Evolutionary conservation across 2,113 vertebrate species (phyloP).

Genomic region (Nannobrachium achirus): DNA sequence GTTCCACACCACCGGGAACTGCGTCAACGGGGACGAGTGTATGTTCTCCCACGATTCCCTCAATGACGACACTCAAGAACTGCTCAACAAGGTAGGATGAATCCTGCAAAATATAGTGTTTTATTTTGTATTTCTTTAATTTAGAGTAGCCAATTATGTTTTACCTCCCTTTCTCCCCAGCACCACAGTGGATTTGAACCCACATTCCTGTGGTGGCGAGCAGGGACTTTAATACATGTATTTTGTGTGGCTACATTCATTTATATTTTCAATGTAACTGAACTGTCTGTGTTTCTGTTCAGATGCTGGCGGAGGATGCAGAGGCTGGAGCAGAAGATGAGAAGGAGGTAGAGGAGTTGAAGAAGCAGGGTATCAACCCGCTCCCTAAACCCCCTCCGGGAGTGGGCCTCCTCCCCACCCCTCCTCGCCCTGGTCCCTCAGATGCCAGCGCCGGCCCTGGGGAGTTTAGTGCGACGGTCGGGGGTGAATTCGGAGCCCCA

Average conservation of each 20-base stretch:
- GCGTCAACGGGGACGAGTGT: slow-evolving; percentile 93
- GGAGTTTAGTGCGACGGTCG: slow-evolving; percentile 63
- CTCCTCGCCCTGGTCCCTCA: slow-evolving; percentile 74
- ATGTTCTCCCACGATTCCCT: slow-evolving; percentile 95
- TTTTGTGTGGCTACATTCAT: neutral
- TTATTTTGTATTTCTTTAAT: no score
- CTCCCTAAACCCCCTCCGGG: slow-evolving; percentile 87
- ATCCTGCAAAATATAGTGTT: no score
- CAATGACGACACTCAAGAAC: slow-evolving; percentile 90
- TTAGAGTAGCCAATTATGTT: neutral
- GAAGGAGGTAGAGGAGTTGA: slow-evolving; percentile 96
- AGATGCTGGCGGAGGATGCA: slow-evolving; percentile 94
- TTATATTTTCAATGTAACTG: neutral
- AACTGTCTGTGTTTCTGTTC: neutral
- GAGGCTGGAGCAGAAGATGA: slow-evolving; percentile 95
- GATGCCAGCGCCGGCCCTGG: slow-evolving; percentile 71
- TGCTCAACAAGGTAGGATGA: slow-evolving; percentile 88
- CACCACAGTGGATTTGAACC: neutral
- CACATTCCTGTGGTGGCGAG: neutral
- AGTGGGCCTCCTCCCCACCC: slow-evolving; percentile 86
- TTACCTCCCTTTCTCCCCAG: neutral
- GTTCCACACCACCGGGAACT: slow-evolving; percentile 95
- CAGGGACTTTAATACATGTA: neutral
- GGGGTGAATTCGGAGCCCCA: slow-evolving; percentile 53
- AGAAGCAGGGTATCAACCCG: slow-evolving; percentile 96